Evolutionary conservation across 2,113 vertebrate genomes (phyloP), one percentile per base, ranked within the genome.

Genomic region (Psilopsiagon aymara): DNA sequence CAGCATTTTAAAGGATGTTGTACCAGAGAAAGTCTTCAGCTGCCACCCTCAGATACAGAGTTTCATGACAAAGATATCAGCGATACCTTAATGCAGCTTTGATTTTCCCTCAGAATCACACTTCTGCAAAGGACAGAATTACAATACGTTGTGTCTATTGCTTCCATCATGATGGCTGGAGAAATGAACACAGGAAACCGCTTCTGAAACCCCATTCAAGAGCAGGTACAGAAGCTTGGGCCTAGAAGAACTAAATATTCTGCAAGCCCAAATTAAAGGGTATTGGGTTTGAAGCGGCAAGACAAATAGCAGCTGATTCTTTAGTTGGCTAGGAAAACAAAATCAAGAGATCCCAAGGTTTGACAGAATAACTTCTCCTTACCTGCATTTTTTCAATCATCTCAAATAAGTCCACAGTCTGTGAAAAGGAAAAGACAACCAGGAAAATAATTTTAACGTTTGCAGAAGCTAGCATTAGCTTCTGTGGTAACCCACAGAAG

Each of bases 371-470:
- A 82, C 12, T 77, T 62, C 71, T 94, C 49, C 95, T 98, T 98
- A 97, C 98, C 98, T 98, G 98, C 97, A 98, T 98, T 97, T 98
- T 98, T 95, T 98, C 98, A 97, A 99, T 99, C 96, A 99, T 99
- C 97, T 99, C 99, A 98, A 99, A 99, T 95, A 99, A 97, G 96
- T 99, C 99, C 7, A 97, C 98, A 86, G 98, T 98, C 99, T 99
- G 98, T 46, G 20, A 96, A 95, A 80, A 77, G 33, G 44, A 75
- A 92, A 63, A 89, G 44, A 92, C 27, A 96, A 74, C 16, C 80
- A 19, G 21, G 28, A 69, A 83, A 93, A 71, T 9, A 67, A 51
- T 68, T 59, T 67, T 37, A 63, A 82, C 17, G 44, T 82, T 60
- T 75, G 37, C 15, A 90, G 21, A 86, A 93, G 79, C 14, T n/a